phyloP scores from a whole-genome alignment of 2,797 vertebrate genomes.

The Periparus ater region DNA sequence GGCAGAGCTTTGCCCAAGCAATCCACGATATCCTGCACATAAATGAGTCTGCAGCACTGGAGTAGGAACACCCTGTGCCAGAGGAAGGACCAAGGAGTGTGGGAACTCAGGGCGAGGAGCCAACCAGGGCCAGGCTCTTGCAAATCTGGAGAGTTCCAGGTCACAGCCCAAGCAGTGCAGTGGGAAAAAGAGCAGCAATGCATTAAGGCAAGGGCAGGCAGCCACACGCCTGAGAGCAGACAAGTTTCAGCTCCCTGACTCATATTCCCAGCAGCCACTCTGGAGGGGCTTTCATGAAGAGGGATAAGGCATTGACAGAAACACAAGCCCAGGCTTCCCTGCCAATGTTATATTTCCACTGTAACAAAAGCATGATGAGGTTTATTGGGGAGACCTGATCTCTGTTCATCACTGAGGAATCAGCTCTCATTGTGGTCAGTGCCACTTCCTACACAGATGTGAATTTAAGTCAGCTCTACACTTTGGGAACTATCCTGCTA shows the following conservation, averaged over 20 bases:
- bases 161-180: background rate
- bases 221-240: background rate
- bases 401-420: background rate
- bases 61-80: accelerated
- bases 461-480: background rate
- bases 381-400: background rate
- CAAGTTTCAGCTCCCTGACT: background rate
- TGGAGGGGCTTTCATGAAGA: background rate
- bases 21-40: accelerated
- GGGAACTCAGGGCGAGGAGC: accelerated
- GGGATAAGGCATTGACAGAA: background rate
- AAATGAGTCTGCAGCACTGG: accelerated
- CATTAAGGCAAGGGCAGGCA: background rate
- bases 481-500: background rate
- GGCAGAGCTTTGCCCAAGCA: background rate
- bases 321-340: background rate
- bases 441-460: background rate
- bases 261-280: background rate
- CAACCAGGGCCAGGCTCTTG: accelerated
- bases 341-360: background rate
- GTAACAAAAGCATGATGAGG: background rate
- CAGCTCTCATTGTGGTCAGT: background rate
- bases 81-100: background rate
- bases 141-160: background rate
- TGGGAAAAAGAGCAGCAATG: background rate